These are phyloP conservation scores for Synchiropus splendidus DNA, from an alignment of 2,113 vertebrate species.

Conservation along the genomic window DNA sequence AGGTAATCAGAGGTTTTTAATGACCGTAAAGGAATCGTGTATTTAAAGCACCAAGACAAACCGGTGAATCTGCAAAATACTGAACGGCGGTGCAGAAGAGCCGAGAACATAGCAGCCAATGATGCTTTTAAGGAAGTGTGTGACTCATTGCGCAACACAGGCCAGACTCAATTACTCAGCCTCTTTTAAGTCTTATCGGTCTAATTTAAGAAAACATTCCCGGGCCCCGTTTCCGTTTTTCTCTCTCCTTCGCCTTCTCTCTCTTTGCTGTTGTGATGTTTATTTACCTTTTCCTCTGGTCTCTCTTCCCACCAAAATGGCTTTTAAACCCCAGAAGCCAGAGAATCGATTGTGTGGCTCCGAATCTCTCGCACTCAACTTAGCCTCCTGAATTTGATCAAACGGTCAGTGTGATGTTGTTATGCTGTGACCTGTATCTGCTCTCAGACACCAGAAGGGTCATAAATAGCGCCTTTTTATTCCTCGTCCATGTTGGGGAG, in stretches of 20 bases:
- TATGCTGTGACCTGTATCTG: conserved; percentile 34
- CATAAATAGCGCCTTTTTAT: conserved; percentile 51
- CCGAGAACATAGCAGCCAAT: conserved; percentile 13
- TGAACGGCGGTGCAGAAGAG: conserved; percentile 17
- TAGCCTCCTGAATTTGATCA: conserved; percentile 47
- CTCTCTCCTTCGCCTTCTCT: conserved; percentile 11
- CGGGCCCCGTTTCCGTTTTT: not conserved
- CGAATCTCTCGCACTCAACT: conserved; percentile 22
- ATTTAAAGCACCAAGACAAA: too few species aligned
- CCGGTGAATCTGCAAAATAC: not conserved
- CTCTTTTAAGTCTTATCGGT: conserved; percentile 30
- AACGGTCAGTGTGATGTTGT: conserved; percentile 39
- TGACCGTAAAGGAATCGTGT: too few species aligned
- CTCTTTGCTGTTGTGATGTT: too few species aligned
- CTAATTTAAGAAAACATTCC: conserved; percentile 23
- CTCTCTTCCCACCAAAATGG: conserved; percentile 11
- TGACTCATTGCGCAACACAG: conserved; percentile 20
- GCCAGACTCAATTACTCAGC: conserved; percentile 23
- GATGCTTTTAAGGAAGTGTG: conserved; percentile 18
- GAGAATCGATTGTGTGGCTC: conserved; percentile 41
- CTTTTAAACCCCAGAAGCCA: conserved; percentile 24
- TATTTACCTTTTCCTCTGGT: too few species aligned
- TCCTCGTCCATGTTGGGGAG: conserved; percentile 30
- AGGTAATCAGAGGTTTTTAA: too few species aligned
- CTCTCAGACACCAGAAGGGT: conserved; percentile 38